These are phyloP conservation scores for Sminthurides bifidus DNA, from an alignment of 1,140 invertebrate species.

Conservation along the genomic window DNA sequence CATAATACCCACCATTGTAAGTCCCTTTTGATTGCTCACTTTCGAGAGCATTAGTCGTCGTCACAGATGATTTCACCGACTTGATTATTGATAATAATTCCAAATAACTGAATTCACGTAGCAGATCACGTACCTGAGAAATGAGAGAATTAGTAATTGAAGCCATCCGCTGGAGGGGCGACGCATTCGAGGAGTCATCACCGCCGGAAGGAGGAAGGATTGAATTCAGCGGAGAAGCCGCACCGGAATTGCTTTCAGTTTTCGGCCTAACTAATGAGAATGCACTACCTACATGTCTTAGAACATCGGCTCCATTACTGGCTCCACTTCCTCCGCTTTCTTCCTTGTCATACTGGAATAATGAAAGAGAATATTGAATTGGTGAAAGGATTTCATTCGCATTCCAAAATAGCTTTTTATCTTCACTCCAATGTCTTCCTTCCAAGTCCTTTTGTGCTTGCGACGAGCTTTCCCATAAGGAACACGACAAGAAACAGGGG, in stretches of 20 bases:
- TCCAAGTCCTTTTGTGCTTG: no score
- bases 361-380: neutral
- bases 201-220: conserved; percentile 63
- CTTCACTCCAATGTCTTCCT: no score
- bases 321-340: conserved; percentile 31
- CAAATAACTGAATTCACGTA: neutral
- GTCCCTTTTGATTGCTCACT: neutral
- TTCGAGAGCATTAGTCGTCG: no score
- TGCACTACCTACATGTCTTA: conserved; percentile 68
- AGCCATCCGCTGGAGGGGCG: conserved; percentile 90
- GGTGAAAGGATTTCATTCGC: no score
- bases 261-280: conserved; percentile 72
- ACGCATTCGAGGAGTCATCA: conserved; percentile 69
- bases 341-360: conserved; percentile 21
- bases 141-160: conserved; percentile 93
- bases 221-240: conserved; percentile 57
- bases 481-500: no score
- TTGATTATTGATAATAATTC: no score
- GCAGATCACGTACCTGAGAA: conserved; percentile 49
- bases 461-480: no score
- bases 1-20: neutral
- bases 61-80: no score
- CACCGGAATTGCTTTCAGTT: conserved; percentile 37
- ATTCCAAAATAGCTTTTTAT: no score
- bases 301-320: conserved; percentile 45